Percentiles rank a stretch among this genome's conserved stretches.
phyloP scores from a whole-genome alignment of 37 sponge, comb jelly and placozoan species.

The Oscarella lobularis region DNA sequence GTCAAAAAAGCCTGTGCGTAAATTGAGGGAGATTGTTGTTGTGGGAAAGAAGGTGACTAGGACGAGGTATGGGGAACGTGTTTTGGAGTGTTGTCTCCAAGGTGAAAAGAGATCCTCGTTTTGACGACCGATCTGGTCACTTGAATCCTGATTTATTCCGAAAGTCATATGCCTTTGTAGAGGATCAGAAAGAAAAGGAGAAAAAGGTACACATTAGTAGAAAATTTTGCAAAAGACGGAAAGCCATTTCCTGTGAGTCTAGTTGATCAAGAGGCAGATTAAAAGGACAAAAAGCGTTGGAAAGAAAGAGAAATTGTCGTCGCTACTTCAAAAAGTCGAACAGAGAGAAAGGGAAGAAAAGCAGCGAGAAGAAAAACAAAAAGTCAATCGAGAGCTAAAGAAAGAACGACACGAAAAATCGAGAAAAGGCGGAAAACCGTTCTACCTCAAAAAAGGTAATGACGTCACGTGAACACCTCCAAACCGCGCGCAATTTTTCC shows the following conservation, averaged over 20 bases:
- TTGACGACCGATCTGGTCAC: background rate
- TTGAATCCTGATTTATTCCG: background rate
- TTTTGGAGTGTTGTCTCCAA: background rate
- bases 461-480: too few relatives aligned
- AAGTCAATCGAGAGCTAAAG: background rate
- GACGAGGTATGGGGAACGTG: background rate
- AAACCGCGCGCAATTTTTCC: too few relatives aligned
- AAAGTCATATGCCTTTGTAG: background rate
- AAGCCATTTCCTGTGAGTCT: background rate
- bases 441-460: background rate
- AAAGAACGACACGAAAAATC: background rate
- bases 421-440: background rate
- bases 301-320: background rate
- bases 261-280: background rate
- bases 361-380: background rate
- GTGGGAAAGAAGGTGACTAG: background rate
- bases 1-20: background rate
- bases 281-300: background rate
- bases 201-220: background rate
- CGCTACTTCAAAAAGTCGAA: background rate
- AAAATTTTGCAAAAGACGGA: background rate
- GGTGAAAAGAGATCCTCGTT: background rate
- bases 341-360: background rate
- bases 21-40: background rate
- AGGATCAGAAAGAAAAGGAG: background rate